These are phyloP conservation scores for Formica aserva DNA, from an alignment of 2,888 invertebrate species.

Conservation along the genomic window DNA sequence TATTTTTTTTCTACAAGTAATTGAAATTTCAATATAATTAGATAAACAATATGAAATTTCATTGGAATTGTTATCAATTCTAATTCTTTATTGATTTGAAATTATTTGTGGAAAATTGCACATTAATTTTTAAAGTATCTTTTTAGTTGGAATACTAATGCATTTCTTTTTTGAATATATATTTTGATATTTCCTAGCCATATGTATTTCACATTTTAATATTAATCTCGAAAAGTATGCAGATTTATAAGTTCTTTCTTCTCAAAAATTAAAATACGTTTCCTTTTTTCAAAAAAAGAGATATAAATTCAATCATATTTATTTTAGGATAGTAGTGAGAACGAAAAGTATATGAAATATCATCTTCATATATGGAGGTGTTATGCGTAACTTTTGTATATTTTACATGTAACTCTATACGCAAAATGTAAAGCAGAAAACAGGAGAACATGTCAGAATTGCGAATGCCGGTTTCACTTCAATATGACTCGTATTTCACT, in stretches of 20 bases:
- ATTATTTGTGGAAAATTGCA: neutral
- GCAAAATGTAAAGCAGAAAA: conserved; percentile 41
- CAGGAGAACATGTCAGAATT: conserved; percentile 38
- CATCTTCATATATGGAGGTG: neutral
- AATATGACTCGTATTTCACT: conserved; percentile 50
- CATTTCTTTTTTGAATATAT: neutral
- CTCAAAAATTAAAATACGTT: neutral
- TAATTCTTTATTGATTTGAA: neutral
- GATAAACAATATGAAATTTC: neutral
- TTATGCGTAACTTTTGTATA: conserved; percentile 31
- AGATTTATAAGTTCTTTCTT: neutral
- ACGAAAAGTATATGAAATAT: conserved; percentile 5
- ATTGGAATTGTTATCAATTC: neutral
- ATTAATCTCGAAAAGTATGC: neutral
- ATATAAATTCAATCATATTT: conserved; percentile 7
- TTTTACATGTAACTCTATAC: conserved; percentile 35
- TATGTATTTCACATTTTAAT: neutral
- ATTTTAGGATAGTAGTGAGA: neutral
- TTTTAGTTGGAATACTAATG: neutral
- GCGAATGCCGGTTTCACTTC: conserved; percentile 47
- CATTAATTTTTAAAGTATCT: conserved; percentile 4
- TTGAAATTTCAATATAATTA: neutral
- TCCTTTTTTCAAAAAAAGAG: neutral
- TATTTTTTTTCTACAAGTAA: neutral
- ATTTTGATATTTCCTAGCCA: neutral